Evolutionary conservation across 2,888 invertebrate genomes (phyloP).

Genomic region (Pecten maximus): DNA sequence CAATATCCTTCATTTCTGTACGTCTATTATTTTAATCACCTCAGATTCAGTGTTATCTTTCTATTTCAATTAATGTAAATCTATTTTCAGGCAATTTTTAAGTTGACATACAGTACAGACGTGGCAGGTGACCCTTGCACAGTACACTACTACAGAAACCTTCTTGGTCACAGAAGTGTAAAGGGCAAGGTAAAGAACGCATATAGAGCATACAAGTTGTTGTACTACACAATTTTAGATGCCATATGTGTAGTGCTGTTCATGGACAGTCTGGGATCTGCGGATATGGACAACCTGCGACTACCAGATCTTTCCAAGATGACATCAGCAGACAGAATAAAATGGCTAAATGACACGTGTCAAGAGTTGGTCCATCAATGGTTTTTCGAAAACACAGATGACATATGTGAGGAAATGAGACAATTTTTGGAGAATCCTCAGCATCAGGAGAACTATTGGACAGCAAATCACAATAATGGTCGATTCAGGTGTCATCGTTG

Average conservation of each 20-base stretch:
- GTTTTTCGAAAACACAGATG: constrained; percentile 40
- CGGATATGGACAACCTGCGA: not conserved
- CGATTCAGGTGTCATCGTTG: no score
- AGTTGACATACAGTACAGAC: constrained; percentile 23
- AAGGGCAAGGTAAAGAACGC: no score
- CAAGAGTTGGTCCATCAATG: not conserved
- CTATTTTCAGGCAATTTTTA: constrained; percentile 36
- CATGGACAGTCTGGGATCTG: constrained; percentile 36
- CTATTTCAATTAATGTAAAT: not conserved
- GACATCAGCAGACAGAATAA: not conserved
- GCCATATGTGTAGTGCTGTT: constrained; percentile 42
- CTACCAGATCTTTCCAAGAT: no score
- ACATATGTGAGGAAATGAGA: constrained; percentile 36
- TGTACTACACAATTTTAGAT: constrained; percentile 44
- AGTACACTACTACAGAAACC: constrained; percentile 40
- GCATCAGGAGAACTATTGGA: constrained; percentile 46
- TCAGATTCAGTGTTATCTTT: no score
- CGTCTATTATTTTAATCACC: no score
- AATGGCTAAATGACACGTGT: constrained; percentile 39
- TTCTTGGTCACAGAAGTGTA: constrained; percentile 31
- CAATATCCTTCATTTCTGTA: no score
- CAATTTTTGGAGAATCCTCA: constrained; percentile 40
- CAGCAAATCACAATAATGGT: constrained; percentile 28
- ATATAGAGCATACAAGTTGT: no score
- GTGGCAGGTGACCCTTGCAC: constrained; percentile 33